Percentiles rank a stretch among this genome's conserved stretches.
phyloP scores from a whole-genome alignment of 1,140 invertebrate genomes.

The Drosophila novamexicana region DNA sequence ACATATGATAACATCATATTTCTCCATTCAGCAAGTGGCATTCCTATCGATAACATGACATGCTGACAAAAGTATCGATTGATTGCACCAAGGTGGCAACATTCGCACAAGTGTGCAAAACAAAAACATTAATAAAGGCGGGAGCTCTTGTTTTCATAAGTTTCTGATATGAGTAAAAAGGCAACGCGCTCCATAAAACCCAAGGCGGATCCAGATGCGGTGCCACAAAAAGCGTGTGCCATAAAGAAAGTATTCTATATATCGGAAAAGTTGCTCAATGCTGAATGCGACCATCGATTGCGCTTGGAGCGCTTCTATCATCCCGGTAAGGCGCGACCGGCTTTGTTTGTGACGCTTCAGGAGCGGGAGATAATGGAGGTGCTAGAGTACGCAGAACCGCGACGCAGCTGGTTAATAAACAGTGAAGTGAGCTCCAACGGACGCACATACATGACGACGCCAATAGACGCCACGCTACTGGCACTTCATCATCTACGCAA shows the following conservation, averaged over 20 bases:
- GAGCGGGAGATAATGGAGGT: conserved; percentile 87
- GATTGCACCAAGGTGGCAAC: conserved; percentile 9
- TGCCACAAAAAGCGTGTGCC: conserved; percentile 20
- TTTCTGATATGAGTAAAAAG: conserved; percentile 65
- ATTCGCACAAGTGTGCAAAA: background rate
- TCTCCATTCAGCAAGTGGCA: too few relatives aligned
- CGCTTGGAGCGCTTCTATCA: conserved; percentile 71
- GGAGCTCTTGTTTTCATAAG: conserved; percentile 23
- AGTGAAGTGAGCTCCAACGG: conserved; percentile 91
- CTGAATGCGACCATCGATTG: conserved; percentile 38
- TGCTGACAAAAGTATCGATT: background rate
- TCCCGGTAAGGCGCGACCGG: conserved; percentile 61
- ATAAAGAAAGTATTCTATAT: conserved; percentile 72
- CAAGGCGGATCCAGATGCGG: conserved; percentile 61
- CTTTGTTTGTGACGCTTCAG: conserved; percentile 61
- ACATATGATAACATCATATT: background rate
- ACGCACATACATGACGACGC: conserved; percentile 89
- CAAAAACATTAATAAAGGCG: conserved; percentile 41
- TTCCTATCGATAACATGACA: background rate
- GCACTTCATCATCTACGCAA: conserved; percentile 86
- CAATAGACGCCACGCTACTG: conserved; percentile 90
- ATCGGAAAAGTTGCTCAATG: conserved; percentile 53
- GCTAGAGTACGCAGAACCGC: conserved; percentile 88
- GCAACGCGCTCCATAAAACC: conserved; percentile 52
- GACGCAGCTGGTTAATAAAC: conserved; percentile 89